These are phyloP conservation scores for Pristionchus japonicus DNA, from an alignment of 2,888 invertebrate genomes.

Conservation along the genomic window DNA sequence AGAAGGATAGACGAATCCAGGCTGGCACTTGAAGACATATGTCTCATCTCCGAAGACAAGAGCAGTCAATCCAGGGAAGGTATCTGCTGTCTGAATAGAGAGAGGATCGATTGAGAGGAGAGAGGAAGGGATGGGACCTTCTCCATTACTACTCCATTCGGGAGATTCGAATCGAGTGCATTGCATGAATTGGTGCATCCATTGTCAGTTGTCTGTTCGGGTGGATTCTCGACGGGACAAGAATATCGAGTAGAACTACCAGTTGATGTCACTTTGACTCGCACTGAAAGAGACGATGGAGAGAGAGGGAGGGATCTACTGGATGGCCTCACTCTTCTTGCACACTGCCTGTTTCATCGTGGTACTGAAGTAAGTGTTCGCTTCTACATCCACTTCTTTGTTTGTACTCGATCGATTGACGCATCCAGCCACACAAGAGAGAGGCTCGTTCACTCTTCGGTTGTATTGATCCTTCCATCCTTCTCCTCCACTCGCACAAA, in stretches of 20 bases:
- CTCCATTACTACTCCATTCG: constrained; percentile 4
- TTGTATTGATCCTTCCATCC: constrained; percentile 38
- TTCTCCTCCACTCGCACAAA: constrained; percentile 33
- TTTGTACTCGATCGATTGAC: neutral
- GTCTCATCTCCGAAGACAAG: constrained; percentile 7
- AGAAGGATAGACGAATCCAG: constrained; percentile 30
- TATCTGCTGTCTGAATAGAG: neutral
- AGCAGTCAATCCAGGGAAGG: neutral
- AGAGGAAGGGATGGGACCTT: neutral
- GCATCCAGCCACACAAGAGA: neutral
- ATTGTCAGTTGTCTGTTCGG: neutral
- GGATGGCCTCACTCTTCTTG: neutral
- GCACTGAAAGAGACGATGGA: neutral
- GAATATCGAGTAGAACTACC: neutral
- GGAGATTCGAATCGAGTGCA: neutral
- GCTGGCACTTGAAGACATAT: constrained; percentile 26
- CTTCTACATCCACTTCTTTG: neutral
- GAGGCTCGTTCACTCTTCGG: neutral
- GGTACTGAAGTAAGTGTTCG: neutral
- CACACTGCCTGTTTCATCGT: too few relatives aligned
- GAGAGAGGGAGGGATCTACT: too few relatives aligned
- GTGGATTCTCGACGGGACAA: neutral
- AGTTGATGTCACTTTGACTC: neutral
- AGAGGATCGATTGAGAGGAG: neutral
- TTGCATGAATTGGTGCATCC: constrained; percentile 34